Evolutionary conservation across 2,888 invertebrate genomes (phyloP), one percentile per base, ranked within the genome.

Genomic region (Furcula furcula): DNA sequence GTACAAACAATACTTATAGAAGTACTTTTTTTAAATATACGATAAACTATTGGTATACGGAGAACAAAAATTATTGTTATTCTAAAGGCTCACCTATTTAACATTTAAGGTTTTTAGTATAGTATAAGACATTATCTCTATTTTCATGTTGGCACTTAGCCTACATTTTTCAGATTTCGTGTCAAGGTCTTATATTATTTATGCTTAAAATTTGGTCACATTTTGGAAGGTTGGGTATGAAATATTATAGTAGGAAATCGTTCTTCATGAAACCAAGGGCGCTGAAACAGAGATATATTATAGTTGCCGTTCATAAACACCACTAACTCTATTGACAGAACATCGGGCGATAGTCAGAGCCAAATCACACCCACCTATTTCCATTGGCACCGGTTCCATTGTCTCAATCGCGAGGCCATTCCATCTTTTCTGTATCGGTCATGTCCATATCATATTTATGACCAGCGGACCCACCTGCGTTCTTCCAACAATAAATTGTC

Each of bases 331-430:
- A 80, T 80, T 71, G 80, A 56, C 54, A 55, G 64, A 70, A 66
- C 66, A 75, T 76, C 71, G 70, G 68, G 61, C 60, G 10, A 61
- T 55, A 62, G 60, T 65, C 50, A 29, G 50, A 49, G 66, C 71
- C 71, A 73, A 73, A 76, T 76, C 74, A 70, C 71, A 72, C 71
- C 76, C 75, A 74, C 66, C 60, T 71, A 67, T 72, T 76, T 64
- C 70, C 65, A 79, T 82, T 83, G 81, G 83, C 80, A 80, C 58
- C 41, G 48, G 54, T 54, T 59, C 55, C 69, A 69, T 77, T 76
- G 73, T 76, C 68, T 63, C 60, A 47, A 55, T 67, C 55, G 52
- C 36, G 48, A 60, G 66, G 66, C 43, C 55, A 47, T 54, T 74
- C 61, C 40, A 59, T 75, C 70, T 71, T 72, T 40, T 47, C 38